These are phyloP conservation scores for Drosophila gunungcola DNA, from an alignment of 1,140 invertebrate species.

Conservation along the genomic window DNA sequence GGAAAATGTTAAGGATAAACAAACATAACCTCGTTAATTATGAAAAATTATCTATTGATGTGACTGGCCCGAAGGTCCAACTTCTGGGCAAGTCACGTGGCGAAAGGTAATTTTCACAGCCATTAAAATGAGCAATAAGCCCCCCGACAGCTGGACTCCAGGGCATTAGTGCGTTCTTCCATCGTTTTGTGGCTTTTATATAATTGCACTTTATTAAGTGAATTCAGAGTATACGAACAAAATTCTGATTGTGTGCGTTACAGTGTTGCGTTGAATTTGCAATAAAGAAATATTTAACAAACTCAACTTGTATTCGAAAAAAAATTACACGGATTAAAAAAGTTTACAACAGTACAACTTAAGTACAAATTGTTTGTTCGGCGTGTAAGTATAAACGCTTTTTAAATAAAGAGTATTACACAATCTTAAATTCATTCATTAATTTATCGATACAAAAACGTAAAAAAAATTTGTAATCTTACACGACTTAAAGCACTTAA, in stretches of 20 bases:
- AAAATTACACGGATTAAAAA: too few species aligned
- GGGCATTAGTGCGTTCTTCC: slow-evolving; percentile 39
- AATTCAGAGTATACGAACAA: slow-evolving; percentile 5
- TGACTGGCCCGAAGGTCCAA: slow-evolving; percentile 33
- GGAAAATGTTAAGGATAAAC: slow-evolving; percentile 20
- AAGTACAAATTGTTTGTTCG: too few species aligned
- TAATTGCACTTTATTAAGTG: slow-evolving; percentile 62
- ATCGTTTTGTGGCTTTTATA: slow-evolving; percentile 48
- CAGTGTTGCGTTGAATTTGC: background rate
- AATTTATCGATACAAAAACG: too few species aligned
- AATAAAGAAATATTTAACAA: too few species aligned
- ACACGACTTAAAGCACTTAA: too few species aligned
- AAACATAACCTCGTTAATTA: slow-evolving; percentile 52
- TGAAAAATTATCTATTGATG: slow-evolving; percentile 76
- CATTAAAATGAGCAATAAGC: slow-evolving; percentile 68
- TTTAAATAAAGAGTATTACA: too few species aligned
- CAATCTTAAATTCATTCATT: too few species aligned
- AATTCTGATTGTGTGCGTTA: background rate
- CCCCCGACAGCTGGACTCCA: slow-evolving; percentile 33
- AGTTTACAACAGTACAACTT: too few species aligned
- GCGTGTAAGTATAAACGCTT: too few species aligned
- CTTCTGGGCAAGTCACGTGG: slow-evolving; percentile 61
- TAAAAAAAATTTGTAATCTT: too few species aligned
- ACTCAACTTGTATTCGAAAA: too few species aligned
- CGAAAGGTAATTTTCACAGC: slow-evolving; percentile 70